These are phyloP conservation scores for Aromia moschata DNA, from an alignment of 2,888 invertebrate species.

Conservation along the genomic window DNA sequence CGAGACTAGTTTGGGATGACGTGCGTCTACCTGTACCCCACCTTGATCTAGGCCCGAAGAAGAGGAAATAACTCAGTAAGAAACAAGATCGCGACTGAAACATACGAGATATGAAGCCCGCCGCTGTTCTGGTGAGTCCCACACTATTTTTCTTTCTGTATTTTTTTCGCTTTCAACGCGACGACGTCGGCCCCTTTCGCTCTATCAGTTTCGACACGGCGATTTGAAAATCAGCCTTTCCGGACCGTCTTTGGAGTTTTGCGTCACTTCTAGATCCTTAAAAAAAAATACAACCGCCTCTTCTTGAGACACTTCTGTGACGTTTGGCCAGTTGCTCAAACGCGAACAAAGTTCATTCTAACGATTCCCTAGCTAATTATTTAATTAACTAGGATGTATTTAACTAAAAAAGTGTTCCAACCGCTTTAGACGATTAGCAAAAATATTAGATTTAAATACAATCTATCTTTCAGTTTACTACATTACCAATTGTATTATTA, in stretches of 20 bases:
- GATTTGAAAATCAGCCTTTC: not conserved
- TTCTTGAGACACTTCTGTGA: no score
- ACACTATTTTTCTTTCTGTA: slow-evolving; percentile 11
- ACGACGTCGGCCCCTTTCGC: slow-evolving; percentile 3
- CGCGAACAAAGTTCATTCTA: no score
- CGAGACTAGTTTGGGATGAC: slow-evolving; percentile 31
- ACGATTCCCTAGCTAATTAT: no score
- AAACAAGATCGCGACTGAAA: slow-evolving; percentile 30
- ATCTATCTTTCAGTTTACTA: no score
- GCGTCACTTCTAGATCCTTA: slow-evolving; percentile 4
- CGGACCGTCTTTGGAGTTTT: slow-evolving; percentile 1
- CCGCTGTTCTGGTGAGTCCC: slow-evolving; percentile 44
- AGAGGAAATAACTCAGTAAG: slow-evolving; percentile 33
- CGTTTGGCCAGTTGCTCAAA: no score
- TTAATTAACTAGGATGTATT: no score
- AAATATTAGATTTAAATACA: no score
- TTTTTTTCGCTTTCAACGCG: slow-evolving; percentile 13
- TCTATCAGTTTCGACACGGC: slow-evolving; percentile 11
- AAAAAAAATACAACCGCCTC: no score
- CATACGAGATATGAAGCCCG: slow-evolving; percentile 40
- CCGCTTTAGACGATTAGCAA: no score
- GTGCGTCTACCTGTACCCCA: slow-evolving; percentile 32
- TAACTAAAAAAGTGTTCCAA: no score
- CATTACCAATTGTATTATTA: no score
- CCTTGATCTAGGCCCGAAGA: slow-evolving; percentile 25